These are phyloP conservation scores for Galerucella calmariensis DNA, from an alignment of 2,888 invertebrate genomes.

Conservation along the genomic window DNA sequence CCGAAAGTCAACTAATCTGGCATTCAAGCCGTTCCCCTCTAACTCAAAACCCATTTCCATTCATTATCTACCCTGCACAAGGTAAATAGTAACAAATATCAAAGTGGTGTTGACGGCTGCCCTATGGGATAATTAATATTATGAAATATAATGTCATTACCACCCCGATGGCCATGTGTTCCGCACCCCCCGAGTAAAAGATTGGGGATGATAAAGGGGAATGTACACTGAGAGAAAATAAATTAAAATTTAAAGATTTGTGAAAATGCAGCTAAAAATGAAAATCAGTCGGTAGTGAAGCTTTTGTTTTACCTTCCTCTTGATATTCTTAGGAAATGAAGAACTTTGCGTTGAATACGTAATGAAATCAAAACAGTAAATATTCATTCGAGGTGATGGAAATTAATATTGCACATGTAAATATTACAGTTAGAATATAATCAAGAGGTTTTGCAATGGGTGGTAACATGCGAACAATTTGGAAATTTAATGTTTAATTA, in stretches of 20 bases:
- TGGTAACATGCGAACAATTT: too few relatives aligned
- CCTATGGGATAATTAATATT: slow-evolving; percentile 59
- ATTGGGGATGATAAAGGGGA: slow-evolving; percentile 17
- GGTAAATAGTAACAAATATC: slow-evolving; percentile 43
- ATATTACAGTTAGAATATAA: too few relatives aligned
- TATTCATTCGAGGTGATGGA: too few relatives aligned
- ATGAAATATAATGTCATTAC: slow-evolving; percentile 61
- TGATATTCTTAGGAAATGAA: too few relatives aligned
- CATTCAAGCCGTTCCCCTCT: slow-evolving; percentile 16
- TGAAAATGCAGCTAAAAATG: too few relatives aligned
- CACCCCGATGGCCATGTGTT: slow-evolving; percentile 60
- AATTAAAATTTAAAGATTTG: not conserved
- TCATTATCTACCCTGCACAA: slow-evolving; percentile 36
- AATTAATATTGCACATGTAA: too few relatives aligned
- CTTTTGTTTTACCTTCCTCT: too few relatives aligned
- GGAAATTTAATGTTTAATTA: too few relatives aligned
- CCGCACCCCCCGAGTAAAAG: slow-evolving; percentile 46
- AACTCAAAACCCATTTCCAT: slow-evolving; percentile 25
- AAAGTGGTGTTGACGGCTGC: slow-evolving; percentile 42
- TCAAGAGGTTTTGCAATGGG: too few relatives aligned
- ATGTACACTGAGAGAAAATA: slow-evolving; percentile 37
- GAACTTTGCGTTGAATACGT: too few relatives aligned
- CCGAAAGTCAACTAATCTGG: slow-evolving; percentile 19
- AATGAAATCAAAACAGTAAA: too few relatives aligned
- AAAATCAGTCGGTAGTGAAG: too few relatives aligned